Evolutionary conservation across 2,797 vertebrate genomes (phyloP).

Genomic region (Chaunax sp.): DNA sequence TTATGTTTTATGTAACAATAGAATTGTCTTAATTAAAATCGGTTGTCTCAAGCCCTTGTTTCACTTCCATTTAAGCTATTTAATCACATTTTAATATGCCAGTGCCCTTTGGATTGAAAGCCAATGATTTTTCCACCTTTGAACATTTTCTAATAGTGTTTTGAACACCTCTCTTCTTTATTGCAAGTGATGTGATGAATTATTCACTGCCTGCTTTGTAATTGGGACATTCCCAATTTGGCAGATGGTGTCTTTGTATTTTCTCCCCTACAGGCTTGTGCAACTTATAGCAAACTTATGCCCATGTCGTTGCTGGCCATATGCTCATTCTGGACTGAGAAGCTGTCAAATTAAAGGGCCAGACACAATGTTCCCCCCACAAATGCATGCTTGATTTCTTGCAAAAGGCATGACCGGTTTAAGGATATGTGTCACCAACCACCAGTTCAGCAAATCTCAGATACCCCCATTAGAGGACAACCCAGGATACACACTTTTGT

Average conservation of each 20-base stretch:
- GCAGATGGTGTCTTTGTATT: slow-evolving; percentile 58
- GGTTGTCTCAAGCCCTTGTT: slow-evolving; percentile 4
- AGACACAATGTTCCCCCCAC: slow-evolving; percentile 8
- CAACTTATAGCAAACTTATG: slow-evolving; percentile 69
- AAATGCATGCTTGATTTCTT: slow-evolving; percentile 52
- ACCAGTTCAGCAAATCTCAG: slow-evolving; percentile 19
- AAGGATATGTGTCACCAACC: slow-evolving; percentile 24
- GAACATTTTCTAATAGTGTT: slow-evolving; percentile 26
- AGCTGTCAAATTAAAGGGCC: slow-evolving; percentile 42
- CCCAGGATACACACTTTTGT: slow-evolving; percentile 37
- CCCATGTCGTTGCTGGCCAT: slow-evolving; percentile 61
- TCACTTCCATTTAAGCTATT: not conserved
- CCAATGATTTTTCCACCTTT: slow-evolving; percentile 12
- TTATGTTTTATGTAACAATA: not conserved
- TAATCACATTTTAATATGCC: not conserved
- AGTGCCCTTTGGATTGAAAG: not conserved
- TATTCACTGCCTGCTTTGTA: slow-evolving; percentile 52
- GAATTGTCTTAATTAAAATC: slow-evolving; percentile 8
- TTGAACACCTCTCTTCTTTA: slow-evolving; percentile 15
- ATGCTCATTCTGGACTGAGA: slow-evolving; percentile 55
- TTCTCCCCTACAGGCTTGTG: slow-evolving; percentile 48
- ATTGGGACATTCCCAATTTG: slow-evolving; percentile 47
- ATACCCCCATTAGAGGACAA: not conserved
- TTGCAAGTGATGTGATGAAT: slow-evolving; percentile 55
- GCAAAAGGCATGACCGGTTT: slow-evolving; percentile 4